These are phyloP conservation scores for Platycheirus rosarum DNA, from an alignment of 2,888 invertebrate genomes.

Conservation along the genomic window DNA sequence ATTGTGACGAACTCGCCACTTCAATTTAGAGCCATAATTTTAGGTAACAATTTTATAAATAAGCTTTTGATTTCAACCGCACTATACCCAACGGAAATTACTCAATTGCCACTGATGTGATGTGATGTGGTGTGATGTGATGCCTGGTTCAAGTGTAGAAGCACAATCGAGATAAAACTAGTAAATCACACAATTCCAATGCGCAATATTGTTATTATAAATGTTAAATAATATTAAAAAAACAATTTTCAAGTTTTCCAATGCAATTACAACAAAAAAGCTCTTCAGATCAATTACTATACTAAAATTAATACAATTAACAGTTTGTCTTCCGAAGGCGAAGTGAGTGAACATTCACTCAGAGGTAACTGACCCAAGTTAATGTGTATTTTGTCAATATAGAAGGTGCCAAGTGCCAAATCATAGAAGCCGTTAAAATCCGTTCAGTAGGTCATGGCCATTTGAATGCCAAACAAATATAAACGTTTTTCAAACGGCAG, in stretches of 20 bases:
- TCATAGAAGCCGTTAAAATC: slow-evolving; percentile 15
- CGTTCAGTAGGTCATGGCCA: slow-evolving; percentile 56
- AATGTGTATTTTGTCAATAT: slow-evolving; percentile 41
- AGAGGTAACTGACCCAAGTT: slow-evolving; percentile 50
- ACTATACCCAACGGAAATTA: slow-evolving; percentile 18
- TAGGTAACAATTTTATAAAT: slow-evolving; percentile 34
- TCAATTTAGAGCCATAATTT: slow-evolving; percentile 49
- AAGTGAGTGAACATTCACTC: slow-evolving; percentile 10
- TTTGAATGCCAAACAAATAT: slow-evolving; percentile 17
- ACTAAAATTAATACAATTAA: slow-evolving; percentile 16
- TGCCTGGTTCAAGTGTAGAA: slow-evolving; percentile 8
- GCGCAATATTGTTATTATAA: slow-evolving; percentile 41
- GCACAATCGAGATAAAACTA: slow-evolving; percentile 57
- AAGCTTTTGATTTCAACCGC: slow-evolving; percentile 43
- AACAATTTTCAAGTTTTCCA: background rate
- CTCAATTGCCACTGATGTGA: slow-evolving; percentile 53
- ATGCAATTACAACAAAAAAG: slow-evolving; percentile 23
- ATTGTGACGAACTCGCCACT: slow-evolving; percentile 53
- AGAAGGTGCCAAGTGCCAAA: slow-evolving; percentile 43
- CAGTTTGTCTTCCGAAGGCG: background rate
- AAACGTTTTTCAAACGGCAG: background rate
- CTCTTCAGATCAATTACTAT: slow-evolving; percentile 8
- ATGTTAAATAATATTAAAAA: slow-evolving; percentile 12
- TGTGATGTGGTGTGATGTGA: too few species aligned
- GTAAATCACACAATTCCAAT: slow-evolving; percentile 45